These are phyloP conservation scores for Ctenopoma multispine DNA, from an alignment of 2,797 vertebrate genomes.

Conservation along the genomic window DNA sequence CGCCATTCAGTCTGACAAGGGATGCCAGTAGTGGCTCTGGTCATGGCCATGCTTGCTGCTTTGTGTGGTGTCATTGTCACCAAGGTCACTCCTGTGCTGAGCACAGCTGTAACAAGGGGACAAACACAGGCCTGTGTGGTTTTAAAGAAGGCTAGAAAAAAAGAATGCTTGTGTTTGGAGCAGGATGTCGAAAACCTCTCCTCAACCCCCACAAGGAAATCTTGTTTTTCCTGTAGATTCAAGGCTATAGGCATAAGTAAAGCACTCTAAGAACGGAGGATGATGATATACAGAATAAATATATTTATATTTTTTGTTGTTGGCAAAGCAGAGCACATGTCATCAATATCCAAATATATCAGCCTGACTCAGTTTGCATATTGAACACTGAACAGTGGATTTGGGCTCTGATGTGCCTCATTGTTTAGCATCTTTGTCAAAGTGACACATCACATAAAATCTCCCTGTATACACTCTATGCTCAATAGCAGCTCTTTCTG, in stretches of 20 bases:
- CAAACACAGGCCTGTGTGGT: conserved; percentile 65
- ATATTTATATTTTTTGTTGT: not conserved
- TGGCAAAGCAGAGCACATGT: conserved; percentile 3
- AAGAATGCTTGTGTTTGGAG: conserved; percentile 63
- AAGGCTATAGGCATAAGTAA: conserved; percentile 56
- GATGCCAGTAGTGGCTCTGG: conserved; percentile 55
- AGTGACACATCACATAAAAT: conserved; percentile 39
- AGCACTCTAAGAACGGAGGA: conserved; percentile 46
- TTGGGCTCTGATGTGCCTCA: conserved; percentile 4
- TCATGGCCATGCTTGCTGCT: conserved; percentile 58
- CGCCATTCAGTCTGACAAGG: conserved; percentile 43
- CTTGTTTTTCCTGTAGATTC: conserved; percentile 70
- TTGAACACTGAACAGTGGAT: no score
- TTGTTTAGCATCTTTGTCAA: conserved; percentile 26
- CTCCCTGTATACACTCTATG: conserved; percentile 10
- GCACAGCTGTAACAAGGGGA: conserved; percentile 72
- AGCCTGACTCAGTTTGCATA: conserved; percentile 2
- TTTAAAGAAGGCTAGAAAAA: conserved; percentile 44
- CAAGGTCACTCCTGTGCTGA: conserved; percentile 66
- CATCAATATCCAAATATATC: not conserved
- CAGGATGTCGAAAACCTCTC: conserved; percentile 78
- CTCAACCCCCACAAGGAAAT: conserved; percentile 72
- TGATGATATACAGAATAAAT: not conserved
- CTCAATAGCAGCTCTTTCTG: conserved; percentile 15
- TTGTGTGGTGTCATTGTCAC: conserved; percentile 75